A percentile compares a stretch with the other conserved stretches of the same genome.
Conservation (phyloP, 2,113 vertebrate species). For the Pampusana beccarii region DNA sequence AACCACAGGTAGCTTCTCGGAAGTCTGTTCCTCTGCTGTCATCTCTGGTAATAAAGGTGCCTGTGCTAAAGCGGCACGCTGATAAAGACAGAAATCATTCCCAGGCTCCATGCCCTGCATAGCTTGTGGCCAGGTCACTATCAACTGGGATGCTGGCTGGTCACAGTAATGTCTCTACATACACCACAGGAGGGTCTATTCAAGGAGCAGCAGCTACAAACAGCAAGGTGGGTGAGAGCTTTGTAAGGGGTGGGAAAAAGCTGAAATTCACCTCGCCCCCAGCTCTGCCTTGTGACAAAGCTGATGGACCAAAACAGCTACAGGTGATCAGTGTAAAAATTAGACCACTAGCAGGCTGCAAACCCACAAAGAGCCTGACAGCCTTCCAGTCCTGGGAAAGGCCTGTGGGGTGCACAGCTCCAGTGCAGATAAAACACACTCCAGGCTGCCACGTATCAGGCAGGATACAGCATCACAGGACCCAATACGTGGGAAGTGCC, state of each 20-base stretch:
- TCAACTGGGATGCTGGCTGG: not conserved
- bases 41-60: not conserved
- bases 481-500: not conserved
- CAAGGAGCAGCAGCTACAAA: not conserved
- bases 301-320: not conserved
- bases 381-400: not conserved
- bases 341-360: not conserved
- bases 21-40: not conserved
- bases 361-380: not conserved
- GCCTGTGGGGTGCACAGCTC: not conserved
- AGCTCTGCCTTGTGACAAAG: not conserved
- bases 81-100: not conserved
- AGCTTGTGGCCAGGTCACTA: not conserved
- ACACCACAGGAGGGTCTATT: not conserved
- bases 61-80: not conserved
- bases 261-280: not conserved
- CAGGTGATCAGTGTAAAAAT: not conserved
- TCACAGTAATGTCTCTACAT: accelerated
- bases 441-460: slow-evolving; percentile 56
- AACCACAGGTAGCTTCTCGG: not conserved
- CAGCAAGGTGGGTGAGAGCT: not conserved
- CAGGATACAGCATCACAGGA: not conserved
- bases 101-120: not conserved
- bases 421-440: not conserved
- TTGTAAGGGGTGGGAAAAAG: not conserved